Conservation (phyloP, 2,113 vertebrate species). For the Phodopus roborovskii region DNA sequence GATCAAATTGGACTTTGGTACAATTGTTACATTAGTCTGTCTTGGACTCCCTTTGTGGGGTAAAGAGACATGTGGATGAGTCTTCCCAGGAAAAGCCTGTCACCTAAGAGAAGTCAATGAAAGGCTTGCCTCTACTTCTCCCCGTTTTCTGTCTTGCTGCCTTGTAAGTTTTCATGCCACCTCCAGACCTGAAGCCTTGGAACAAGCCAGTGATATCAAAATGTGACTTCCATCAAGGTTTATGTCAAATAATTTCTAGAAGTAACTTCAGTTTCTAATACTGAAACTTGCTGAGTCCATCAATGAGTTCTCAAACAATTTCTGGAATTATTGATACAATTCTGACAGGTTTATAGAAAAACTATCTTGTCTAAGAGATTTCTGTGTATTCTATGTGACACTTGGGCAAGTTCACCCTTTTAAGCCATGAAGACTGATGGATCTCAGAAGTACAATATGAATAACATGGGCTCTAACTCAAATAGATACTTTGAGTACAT, state of each 20-base stretch:
- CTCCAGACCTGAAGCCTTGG: neutral
- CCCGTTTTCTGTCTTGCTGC: neutral
- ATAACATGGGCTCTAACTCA: neutral
- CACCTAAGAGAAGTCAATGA: neutral
- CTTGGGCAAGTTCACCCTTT: neutral
- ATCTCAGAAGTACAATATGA: neutral
- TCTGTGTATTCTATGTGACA: neutral
- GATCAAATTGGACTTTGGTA: neutral
- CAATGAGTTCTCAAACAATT: neutral
- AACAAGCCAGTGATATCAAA: neutral
- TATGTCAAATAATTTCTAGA: neutral
- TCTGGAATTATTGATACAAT: neutral
- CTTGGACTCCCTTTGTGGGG: neutral
- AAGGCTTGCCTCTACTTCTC: neutral
- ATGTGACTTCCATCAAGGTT: neutral
- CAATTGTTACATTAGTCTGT: neutral
- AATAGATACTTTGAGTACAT: neutral
- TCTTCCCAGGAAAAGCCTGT: neutral
- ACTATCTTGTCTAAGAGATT: neutral
- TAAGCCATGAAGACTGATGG: neutral
- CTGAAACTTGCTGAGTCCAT: neutral
- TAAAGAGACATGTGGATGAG: neutral
- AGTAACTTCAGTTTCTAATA: conserved; percentile 1
- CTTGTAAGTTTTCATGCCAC: neutral
- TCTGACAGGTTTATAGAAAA: neutral